Base-by-base conservation (phyloP, 2,113 vertebrate genomes). In the Oreocharis arfaki region DNA sequence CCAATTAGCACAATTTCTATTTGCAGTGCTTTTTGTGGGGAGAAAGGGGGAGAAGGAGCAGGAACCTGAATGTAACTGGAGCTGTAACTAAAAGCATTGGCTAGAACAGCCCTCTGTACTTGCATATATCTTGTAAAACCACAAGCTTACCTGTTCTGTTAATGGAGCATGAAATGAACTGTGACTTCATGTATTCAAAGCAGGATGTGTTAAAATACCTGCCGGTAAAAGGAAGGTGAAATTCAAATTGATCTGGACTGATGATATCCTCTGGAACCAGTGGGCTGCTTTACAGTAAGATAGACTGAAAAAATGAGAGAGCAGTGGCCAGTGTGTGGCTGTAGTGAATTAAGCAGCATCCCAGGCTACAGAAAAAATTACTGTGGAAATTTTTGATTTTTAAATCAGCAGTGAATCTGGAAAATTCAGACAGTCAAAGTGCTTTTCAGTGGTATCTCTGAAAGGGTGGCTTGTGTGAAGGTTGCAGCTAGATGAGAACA, bases 101-200 rank as follows among this genome's bases (percentile, higher is more conserved):
- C 9, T 56, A 44, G 27, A n/a, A 21, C 37, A 71, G 4, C 8
- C 6, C 10, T 60, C 14, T 11, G 2, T 69, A 41, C 37, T 60
- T 69, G 26, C 10, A 19, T 26, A 4, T 21, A 33, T 37, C 61
- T 87, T 60, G 44, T 93, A 68, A 89, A 82, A 55, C 56, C 19
- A 28, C 9, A 52, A 47, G n/a, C 22, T 73, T 71, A 60, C n/a
- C 42, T 68, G 20, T 67, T 84, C 15, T 67, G 6, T 67, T 87
- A 95, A 92, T 21, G 69, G 82, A 75, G 69, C 69, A 52, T 94
- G 47, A 91, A 95, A 87, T 75, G 39, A 92, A 35, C 64, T 47
- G 59, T 80, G 55, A 63, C 46, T 78, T 81, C 13, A 37, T 60
- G 32, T 74, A 47, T 84, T 78, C 47, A 70, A 68, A 78, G 39